A percentile compares a stretch with the other conserved stretches of the same genome.
Conservation (phyloP, 2,888 invertebrate species). For the Chymomyza procnemis region DNA sequence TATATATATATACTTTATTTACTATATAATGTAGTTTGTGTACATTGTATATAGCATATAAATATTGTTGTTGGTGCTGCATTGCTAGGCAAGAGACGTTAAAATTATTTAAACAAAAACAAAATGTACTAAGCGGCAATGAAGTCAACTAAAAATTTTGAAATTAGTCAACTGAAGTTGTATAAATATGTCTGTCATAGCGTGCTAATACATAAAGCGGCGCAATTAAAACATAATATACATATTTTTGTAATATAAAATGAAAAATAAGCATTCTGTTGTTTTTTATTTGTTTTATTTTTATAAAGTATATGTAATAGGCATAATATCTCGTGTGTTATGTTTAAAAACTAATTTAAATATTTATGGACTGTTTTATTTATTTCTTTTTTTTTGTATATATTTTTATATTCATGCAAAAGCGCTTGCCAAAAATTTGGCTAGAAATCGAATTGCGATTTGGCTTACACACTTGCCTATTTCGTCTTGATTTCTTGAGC, state of each 20-base stretch:
- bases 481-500: conserved; percentile 44
- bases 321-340: conserved; percentile 58
- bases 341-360: conserved; percentile 64
- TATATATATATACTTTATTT: conserved; percentile 12
- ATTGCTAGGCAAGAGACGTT: conserved; percentile 17
- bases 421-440: background rate
- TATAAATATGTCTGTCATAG: conserved; percentile 53
- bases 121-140: conserved; percentile 39
- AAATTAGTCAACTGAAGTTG: conserved; percentile 46
- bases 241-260: conserved; percentile 51
- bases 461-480: too few species aligned
- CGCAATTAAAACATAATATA: conserved; percentile 38
- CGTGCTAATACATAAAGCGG: conserved; percentile 29
- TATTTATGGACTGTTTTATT: conserved; percentile 66
- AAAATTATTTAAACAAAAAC: too few species aligned
- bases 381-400: too few species aligned
- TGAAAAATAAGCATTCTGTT: conserved; percentile 13
- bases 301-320: conserved; percentile 43
- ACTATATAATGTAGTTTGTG: conserved; percentile 62
- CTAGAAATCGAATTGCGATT: too few species aligned
- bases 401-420: too few species aligned
- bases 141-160: conserved; percentile 43
- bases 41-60: conserved; percentile 63
- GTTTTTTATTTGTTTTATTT: conserved; percentile 47
- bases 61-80: conserved; percentile 63